Evolutionary conservation across 2,888 invertebrate genomes (phyloP).

Genomic region (Siphlonurus alternatus): DNA sequence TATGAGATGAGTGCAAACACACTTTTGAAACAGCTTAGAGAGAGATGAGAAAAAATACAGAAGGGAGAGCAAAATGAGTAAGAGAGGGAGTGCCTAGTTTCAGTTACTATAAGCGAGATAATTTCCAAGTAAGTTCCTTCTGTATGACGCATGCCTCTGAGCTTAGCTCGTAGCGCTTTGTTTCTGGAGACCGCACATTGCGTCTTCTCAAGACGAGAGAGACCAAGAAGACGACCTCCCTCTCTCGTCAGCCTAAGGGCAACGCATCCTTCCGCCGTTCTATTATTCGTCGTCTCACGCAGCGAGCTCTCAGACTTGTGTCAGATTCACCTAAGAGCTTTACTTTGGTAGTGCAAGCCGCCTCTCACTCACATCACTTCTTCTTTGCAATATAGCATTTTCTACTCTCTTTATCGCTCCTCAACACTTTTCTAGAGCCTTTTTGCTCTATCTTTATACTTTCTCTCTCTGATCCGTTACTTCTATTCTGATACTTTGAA

Average conservation of each 20-base stretch:
- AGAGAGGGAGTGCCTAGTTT: too few species aligned
- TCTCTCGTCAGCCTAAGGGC: neutral
- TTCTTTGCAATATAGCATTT: neutral
- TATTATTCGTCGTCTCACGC: neutral
- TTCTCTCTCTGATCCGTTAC: neutral
- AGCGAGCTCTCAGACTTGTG: neutral
- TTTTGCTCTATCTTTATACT: neutral
- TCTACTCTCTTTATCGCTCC: neutral
- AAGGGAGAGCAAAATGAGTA: too few species aligned
- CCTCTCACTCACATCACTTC: neutral
- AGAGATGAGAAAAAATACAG: too few species aligned
- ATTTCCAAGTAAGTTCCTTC: neutral
- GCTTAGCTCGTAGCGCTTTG: neutral
- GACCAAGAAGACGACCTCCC: neutral
- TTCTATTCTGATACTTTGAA: too few species aligned
- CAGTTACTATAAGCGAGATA: too few species aligned
- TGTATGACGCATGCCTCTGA: neutral
- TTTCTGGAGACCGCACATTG: neutral
- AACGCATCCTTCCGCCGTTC: neutral
- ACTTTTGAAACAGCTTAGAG: too few species aligned
- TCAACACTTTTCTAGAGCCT: neutral
- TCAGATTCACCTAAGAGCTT: neutral
- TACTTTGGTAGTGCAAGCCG: neutral
- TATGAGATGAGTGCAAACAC: too few species aligned
- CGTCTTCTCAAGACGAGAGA: neutral